Base-by-base conservation (phyloP, 2,797 vertebrate genomes). In the Sebastolobus alascanus region DNA sequence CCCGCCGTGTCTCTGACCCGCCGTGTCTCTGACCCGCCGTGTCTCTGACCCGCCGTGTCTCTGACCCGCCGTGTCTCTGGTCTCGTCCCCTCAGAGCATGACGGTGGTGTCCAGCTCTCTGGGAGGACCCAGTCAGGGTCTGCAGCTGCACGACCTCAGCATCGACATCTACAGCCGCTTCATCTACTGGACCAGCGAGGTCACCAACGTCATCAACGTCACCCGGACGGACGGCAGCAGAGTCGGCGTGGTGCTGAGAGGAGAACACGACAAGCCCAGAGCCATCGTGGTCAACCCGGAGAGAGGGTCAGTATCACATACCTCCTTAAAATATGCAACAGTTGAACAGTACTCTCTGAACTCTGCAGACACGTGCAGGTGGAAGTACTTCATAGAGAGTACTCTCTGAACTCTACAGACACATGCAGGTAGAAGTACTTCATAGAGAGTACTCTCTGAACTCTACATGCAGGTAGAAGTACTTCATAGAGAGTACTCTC, bases 171-270 rank as follows among this genome's bases (percentile, higher is more conserved):
- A 97, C 94, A 99, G 98, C 94, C 98, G 98, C 87, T 98, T 98
- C 87, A 98, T 99, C 96, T 99, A 99, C 93, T 99, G 98, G 98
- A 99, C 98, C 89, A 99, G 97, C 1, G 98, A 99, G 91, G 97
- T 97, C 68, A 98, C 97, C 86, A 99, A 99, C 52, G 98, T 98
- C 75, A 98, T 99, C 91, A 99, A 99, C 1, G 97, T 99, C 18
- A 99, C 98, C 0, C 95, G 95, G 16, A 95, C 96, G 1, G 98
- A 99, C 78, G 98, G 98, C 18, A 96, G 95, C 72, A 83, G 97
- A 1, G 93, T 99, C 33, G 98, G 98, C 22, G 97, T 99, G 80
- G 98, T 99, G 27, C 95, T 99, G 72, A 95, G 93, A n/a, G 97
- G 97, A 2, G 97, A 98, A 12, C 96, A 97, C 11, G 98, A 99